Conservation (phyloP, 2,888 invertebrate species). For the Campoplex nolae region DNA sequence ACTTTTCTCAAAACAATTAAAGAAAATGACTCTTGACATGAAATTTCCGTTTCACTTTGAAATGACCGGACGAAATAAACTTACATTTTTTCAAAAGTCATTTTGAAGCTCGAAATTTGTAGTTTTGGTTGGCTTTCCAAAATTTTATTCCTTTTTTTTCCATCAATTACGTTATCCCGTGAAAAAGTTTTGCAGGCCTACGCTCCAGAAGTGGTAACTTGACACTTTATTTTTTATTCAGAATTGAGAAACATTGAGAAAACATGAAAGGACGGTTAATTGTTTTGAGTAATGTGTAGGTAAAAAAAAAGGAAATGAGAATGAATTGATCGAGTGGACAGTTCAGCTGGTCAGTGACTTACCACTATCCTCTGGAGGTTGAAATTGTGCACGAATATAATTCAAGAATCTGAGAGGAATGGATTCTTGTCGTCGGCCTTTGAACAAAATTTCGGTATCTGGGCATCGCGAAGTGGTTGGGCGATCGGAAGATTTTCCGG, state of each 20-base stretch:
- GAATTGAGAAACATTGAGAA: not conserved
- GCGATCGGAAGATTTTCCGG: slow-evolving; percentile 76
- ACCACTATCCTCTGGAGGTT: slow-evolving; percentile 75
- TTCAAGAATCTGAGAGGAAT: slow-evolving; percentile 79
- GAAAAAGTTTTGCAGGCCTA: not conserved
- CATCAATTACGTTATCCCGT: not conserved
- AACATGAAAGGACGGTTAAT: no score
- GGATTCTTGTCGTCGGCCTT: slow-evolving; percentile 76
- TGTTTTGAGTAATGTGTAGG: no score
- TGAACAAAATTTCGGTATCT: slow-evolving; percentile 78
- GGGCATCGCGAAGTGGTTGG: slow-evolving; percentile 75
- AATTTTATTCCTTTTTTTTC: not conserved
- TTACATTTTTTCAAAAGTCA: not conserved
- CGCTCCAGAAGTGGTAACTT: no score
- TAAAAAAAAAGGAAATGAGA: not conserved
- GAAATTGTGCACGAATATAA: slow-evolving; percentile 80
- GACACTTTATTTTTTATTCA: no score
- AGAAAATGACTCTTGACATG: no score
- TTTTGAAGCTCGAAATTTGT: not conserved
- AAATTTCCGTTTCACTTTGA: not conserved
- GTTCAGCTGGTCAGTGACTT: slow-evolving; percentile 65
- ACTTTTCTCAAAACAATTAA: no score
- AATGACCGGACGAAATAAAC: not conserved
- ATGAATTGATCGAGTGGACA: not conserved
- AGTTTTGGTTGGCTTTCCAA: not conserved